Base-by-base conservation (phyloP, 2,113 vertebrate species). In the Neofelis nebulosa region DNA sequence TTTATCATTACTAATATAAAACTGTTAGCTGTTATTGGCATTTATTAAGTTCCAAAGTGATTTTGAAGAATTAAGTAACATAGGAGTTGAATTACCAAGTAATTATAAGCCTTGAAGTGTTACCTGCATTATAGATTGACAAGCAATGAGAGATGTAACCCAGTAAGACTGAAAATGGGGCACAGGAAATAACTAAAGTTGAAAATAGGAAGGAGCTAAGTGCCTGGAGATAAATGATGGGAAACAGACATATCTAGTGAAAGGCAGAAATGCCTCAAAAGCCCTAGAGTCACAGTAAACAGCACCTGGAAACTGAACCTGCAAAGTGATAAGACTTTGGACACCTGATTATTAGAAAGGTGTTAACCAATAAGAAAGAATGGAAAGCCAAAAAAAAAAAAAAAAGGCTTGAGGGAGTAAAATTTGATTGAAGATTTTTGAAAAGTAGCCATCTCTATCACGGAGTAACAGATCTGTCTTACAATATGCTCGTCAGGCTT, bases 401-500 rank as follows among this genome's bases (percentile, higher is more conserved):
- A 92, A 97, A 38, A 97, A 38, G 81, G 81, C 97, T 97, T 12
- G 36, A 93, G 98, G 97, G 96, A 97, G 89, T 71, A 38, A 96
- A 91, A 91, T 95, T 94, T 97, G 97, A 98, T 98, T 89, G 97
- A 98, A 97, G 91, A 90, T 80, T 84, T 97, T 97, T 96, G 91
- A 95, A 97, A 97, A 97, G 73, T 31, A 97, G 95, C 97, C 96
- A 91, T 92, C 85, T 87, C 2, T 74, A 80, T 97, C 88, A 94
- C 78, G 1, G 31, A 45, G 74, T 87, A 83, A 83, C 71, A 45
- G 57, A 61, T 55, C 83, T 97, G 92, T 89, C 90, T 97, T 76
- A 76, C 61, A 50, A 29, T 61, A n/a, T 38, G 71, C 82, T 94
- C 71, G 45, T 92, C 88, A 93, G 84, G 84, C 79, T 79, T 41